These are phyloP conservation scores for Orientallactaga bullata DNA, from an alignment of 2,113 vertebrate genomes.

Conservation along the genomic window DNA sequence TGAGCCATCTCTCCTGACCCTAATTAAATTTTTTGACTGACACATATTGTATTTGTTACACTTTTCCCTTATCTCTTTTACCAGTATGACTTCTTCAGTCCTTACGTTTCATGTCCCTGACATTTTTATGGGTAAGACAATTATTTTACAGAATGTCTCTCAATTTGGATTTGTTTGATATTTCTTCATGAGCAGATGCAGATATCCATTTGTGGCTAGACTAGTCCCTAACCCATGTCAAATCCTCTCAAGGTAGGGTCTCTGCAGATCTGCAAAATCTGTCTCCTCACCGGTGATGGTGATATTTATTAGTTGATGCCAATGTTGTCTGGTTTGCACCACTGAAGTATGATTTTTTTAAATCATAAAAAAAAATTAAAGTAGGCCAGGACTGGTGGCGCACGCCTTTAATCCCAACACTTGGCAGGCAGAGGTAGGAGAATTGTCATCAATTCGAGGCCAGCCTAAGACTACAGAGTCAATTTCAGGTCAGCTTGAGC, in stretches of 20 bases:
- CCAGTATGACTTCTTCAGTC: not conserved
- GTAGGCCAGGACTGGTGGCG: too few species aligned
- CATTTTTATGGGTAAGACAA: not conserved
- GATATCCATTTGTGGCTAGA: not conserved
- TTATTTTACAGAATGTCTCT: not conserved
- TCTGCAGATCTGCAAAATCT: not conserved
- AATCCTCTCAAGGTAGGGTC: not conserved
- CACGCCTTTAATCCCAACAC: too few species aligned
- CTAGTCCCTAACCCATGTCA: accelerated
- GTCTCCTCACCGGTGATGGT: not conserved
- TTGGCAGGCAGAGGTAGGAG: too few species aligned
- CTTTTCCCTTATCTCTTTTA: not conserved
- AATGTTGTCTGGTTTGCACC: not conserved
- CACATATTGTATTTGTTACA: not conserved
- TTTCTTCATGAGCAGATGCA: not conserved
- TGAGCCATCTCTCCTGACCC: too few species aligned
- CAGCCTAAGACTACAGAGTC: too few species aligned
- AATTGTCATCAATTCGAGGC: too few species aligned
- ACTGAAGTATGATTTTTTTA: not conserved
- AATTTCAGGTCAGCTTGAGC: too few species aligned
- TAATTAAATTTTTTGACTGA: too few species aligned
- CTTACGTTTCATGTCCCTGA: not conserved
- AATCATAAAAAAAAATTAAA: not conserved
- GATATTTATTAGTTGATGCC: not conserved
- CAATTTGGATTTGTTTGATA: not conserved